Evolutionary conservation across 2,888 invertebrate genomes (phyloP).

Genomic region (Euphydryas editha): DNA sequence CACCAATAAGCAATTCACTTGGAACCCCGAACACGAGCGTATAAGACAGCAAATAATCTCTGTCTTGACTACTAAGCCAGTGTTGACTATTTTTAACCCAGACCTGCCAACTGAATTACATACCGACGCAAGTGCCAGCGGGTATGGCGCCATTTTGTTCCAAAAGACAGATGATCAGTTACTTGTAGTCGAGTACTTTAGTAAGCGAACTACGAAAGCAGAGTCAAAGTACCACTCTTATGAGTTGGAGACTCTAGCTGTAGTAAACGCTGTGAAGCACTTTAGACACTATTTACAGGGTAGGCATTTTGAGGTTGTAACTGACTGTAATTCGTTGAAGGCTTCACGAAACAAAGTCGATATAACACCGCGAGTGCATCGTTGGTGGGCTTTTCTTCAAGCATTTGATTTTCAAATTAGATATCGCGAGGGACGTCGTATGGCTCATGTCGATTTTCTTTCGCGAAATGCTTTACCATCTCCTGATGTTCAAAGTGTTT

Average conservation of each 20-base stretch:
- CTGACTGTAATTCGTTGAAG: no score
- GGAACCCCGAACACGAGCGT: no score
- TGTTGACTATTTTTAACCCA: conserved; percentile 42
- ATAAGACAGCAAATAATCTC: conserved; percentile 38
- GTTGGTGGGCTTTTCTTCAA: conserved; percentile 43
- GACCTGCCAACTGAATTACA: conserved; percentile 39
- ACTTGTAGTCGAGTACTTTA: conserved; percentile 36
- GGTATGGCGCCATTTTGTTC: conserved; percentile 43
- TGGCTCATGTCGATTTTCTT: conserved; percentile 44
- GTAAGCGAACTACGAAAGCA: conserved; percentile 35
- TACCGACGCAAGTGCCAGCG: conserved; percentile 43
- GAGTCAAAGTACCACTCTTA: conserved; percentile 44
- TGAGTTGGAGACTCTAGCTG: no score
- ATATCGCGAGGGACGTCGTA: not conserved
- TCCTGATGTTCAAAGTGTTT: not conserved
- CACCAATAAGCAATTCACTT: no score
- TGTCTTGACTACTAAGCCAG: conserved; percentile 35
- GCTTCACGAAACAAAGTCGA: conserved; percentile 38
- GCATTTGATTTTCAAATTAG: conserved; percentile 33
- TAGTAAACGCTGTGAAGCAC: conserved; percentile 43
- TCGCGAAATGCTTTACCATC: conserved; percentile 41
- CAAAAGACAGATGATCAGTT: conserved; percentile 25
- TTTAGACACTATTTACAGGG: conserved; percentile 44
- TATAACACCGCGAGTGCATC: conserved; percentile 38
- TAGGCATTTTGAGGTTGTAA: conserved; percentile 39